Percentiles rank a stretch among this genome's conserved stretches.
phyloP scores from a whole-genome alignment of 2,888 invertebrate genomes.

The Dorcus hopei region DNA sequence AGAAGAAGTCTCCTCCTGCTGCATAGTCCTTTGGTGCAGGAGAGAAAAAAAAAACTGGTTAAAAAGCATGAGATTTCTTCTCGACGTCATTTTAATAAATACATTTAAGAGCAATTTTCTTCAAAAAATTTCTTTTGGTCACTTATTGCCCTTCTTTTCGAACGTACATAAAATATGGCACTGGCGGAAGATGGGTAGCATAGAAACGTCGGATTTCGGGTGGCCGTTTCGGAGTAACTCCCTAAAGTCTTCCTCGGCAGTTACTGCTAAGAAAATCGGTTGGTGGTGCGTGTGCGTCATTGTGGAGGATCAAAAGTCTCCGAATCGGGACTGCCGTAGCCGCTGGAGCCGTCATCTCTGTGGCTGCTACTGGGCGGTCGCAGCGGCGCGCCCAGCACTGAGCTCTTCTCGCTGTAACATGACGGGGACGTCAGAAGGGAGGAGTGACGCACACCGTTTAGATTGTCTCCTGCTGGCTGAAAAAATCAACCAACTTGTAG shows the following conservation, averaged over 20 bases:
- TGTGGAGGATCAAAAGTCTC: slow-evolving; percentile 55
- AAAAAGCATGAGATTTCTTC: no score
- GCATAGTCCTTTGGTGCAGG: no score
- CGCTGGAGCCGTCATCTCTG: slow-evolving; percentile 71
- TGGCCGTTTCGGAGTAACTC: no score
- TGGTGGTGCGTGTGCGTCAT: slow-evolving; percentile 31
- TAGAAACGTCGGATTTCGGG: no score
- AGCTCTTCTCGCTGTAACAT: slow-evolving; percentile 50
- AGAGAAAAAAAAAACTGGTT: no score
- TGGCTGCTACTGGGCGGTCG: slow-evolving; percentile 47
- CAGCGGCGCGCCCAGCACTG: slow-evolving; percentile 42
- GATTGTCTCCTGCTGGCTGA: slow-evolving; percentile 50
- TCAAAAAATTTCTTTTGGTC: no score
- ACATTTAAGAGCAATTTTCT: no score
- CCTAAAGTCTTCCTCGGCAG: not conserved
- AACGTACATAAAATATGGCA: not conserved
- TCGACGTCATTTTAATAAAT: no score
- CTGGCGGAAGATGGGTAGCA: no score
- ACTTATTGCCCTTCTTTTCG: no score
- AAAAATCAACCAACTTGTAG: slow-evolving; percentile 43
- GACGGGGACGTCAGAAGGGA: slow-evolving; percentile 44
- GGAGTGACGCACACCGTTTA: slow-evolving; percentile 38
- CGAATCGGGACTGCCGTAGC: slow-evolving; percentile 76
- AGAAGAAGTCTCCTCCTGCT: no score
- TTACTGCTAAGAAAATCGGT: slow-evolving; percentile 6